These are phyloP conservation scores for Celastrina argiolus DNA, from an alignment of 2,888 invertebrate species.

Conservation along the genomic window DNA sequence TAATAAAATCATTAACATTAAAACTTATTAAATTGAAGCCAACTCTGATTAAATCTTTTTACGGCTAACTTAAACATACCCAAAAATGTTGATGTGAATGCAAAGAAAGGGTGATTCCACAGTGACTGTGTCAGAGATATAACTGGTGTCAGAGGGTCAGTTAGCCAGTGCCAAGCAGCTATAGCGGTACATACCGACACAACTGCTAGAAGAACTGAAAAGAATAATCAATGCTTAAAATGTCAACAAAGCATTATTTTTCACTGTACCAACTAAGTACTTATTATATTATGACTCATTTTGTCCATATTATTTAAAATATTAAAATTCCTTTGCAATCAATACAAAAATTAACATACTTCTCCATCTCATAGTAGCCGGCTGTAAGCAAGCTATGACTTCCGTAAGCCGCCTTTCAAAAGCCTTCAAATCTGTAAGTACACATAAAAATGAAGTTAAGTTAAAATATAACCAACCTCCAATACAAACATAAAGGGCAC, in stretches of 20 bases:
- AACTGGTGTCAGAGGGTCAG: constrained; percentile 94
- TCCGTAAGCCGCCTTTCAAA: constrained; percentile 98
- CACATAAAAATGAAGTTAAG: constrained; percentile 34
- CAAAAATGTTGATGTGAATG: constrained; percentile 89
- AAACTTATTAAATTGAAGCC: too few species aligned
- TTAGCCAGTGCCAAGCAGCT: constrained; percentile 97
- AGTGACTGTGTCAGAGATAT: constrained; percentile 94
- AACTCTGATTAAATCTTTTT: too few species aligned
- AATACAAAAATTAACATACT: constrained; percentile 71
- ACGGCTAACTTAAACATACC: constrained; percentile 67
- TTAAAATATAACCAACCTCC: constrained; percentile 25
- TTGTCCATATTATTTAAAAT: too few species aligned
- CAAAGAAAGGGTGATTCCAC: constrained; percentile 96
- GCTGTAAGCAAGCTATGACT: constrained; percentile 96
- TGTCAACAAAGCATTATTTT: too few species aligned
- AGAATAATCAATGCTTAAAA: constrained; percentile 36
- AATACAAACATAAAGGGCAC: too few species aligned
- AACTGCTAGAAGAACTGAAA: constrained; percentile 88
- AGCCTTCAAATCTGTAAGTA: constrained; percentile 93
- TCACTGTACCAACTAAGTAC: too few species aligned
- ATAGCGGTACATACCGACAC: constrained; percentile 94
- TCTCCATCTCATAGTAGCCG: constrained; percentile 96
- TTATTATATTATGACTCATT: too few species aligned
- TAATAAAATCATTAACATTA: too few species aligned
- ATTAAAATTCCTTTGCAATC: too few species aligned